Conservation (phyloP, 2,888 invertebrate genomes). For the Strigamia crassipes region DNA sequence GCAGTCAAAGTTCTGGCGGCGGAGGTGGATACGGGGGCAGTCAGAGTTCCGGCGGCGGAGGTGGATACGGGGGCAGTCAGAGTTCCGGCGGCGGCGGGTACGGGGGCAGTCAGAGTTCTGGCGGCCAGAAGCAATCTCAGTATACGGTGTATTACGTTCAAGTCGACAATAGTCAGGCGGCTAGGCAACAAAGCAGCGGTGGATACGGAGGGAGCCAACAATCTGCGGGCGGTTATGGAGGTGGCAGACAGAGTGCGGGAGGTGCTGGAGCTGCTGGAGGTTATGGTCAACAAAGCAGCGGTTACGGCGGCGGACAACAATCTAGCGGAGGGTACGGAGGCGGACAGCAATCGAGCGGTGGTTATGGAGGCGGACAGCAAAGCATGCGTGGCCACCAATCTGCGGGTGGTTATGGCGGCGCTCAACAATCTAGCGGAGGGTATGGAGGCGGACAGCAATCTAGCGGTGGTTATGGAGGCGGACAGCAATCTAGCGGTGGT, state of each 20-base stretch:
- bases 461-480: too few species aligned
- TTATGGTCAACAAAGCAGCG: not conserved
- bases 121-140: not conserved
- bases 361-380: not conserved
- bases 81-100: not conserved
- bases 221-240: not conserved
- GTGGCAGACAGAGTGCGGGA: not conserved
- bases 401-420: conserved; percentile 21
- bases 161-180: conserved; percentile 12
- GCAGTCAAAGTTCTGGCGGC: conserved; percentile 5
- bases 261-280: not conserved
- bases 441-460: too few species aligned
- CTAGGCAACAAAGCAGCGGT: not conserved
- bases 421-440: too few species aligned
- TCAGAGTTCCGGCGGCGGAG: conserved; percentile 1
- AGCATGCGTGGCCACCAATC: not conserved
- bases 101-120: too few species aligned
- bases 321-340: conserved; percentile 8
- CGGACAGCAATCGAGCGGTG: not conserved
- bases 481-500: not conserved
- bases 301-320: not conserved
- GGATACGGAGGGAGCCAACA: not conserved
- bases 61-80: not conserved
- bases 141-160: conserved; percentile 29
- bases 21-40: not conserved